Base-by-base conservation (phyloP, 2,113 vertebrate species). In the Mesoclemmys tuberculata region DNA sequence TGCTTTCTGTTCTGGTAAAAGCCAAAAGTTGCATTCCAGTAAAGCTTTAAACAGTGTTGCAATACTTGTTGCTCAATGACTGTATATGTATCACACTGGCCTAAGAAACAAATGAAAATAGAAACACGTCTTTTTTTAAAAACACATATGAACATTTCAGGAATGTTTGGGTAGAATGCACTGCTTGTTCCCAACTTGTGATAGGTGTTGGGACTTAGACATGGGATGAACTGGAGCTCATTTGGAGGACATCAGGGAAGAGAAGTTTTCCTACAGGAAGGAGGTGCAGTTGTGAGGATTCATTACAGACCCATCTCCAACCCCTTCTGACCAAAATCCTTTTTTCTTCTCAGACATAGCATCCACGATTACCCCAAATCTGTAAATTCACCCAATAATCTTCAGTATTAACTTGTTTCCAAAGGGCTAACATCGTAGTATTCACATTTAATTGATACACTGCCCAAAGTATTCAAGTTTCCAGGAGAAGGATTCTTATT, bases 111-210 rank as follows among this genome's bases (percentile, higher is more conserved):
- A 75, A 75, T 24, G 41, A 78, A 51, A 68, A 68, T 2, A 64
- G 29, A 38, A 86, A 46, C n/a, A 21, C 88, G 54, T 41, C 55
- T 93, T 44, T 82, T 80, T 74, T 27, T 24, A 90, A 10, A 85
- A 56, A 77, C 22, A 46, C 29, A 87, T 22, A 27, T 95, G n/a
- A 80, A 46, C 86, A 88, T 93, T 93, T 96, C 18, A 49, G 93
- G 4, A 2, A 35, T 82, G 75, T 68, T 77, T 83, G 16, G 46
- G 75, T 79, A 79, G 35, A 68, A 24, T 86, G 87, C 91, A 77
- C 24, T 85, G 24, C 75, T 81, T 89, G 52, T 91, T 85, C 31
- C 14, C 16, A 31, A 44, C 24, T 1, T 35, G 19, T 10, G 54
- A 44, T 49, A 87, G 46, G 61, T 54, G 10, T 1, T 88, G 83